These are phyloP conservation scores for Callipepla squamata DNA, from an alignment of 2,113 vertebrate species.

Conservation along the genomic window DNA sequence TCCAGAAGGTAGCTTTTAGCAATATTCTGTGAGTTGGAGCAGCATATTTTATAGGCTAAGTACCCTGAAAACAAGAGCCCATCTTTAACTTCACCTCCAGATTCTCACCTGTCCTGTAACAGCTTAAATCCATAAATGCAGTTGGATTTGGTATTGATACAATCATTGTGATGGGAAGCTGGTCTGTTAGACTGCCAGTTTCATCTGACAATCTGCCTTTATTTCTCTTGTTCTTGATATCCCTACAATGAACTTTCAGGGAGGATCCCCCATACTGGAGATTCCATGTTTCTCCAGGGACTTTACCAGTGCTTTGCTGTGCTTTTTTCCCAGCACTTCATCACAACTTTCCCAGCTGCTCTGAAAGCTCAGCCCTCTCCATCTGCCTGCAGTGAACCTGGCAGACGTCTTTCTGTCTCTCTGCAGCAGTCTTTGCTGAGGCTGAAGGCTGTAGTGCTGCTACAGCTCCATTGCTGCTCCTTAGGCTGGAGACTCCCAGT, in stretches of 20 bases:
- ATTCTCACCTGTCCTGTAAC: background rate
- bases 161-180: background rate
- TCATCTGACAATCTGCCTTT: background rate
- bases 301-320: background rate
- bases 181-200: background rate
- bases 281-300: background rate
- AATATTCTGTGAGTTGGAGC: background rate
- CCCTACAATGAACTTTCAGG: background rate
- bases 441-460: background rate
- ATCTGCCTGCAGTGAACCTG: background rate
- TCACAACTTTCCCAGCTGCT: background rate
- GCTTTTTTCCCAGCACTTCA: background rate
- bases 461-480: background rate
- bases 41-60: background rate
- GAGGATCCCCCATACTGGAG: background rate
- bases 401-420: background rate
- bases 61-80: background rate
- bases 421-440: background rate
- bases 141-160: background rate
- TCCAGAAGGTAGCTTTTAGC: background rate
- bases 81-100: background rate
- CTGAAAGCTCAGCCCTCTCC: background rate
- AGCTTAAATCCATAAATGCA: background rate
- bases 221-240: background rate
- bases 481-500: background rate